Evolutionary conservation across 2,888 invertebrate species (phyloP), one percentile per base, ranked within the genome.

Genomic region (Diarsia rubi): DNA sequence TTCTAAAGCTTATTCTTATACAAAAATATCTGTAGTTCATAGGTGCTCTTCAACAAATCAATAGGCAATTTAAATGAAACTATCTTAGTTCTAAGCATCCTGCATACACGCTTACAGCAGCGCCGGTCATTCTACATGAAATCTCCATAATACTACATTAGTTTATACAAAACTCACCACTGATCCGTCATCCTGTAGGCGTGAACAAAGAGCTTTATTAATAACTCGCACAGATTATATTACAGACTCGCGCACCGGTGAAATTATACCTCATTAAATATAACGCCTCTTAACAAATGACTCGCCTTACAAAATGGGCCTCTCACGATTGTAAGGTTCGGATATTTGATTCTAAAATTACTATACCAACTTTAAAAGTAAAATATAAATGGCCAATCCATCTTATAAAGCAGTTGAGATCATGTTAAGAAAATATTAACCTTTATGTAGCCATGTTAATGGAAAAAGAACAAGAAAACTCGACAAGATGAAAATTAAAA

Each of bases 161-260:
- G 66, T 79, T 78, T 81, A 86, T 87, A 90, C 88, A 86, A 93
- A 95, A 95, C 96, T 95, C 91, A 97, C 97, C 96, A 96, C 94
- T 87, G 96, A 96, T 94, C 96, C 97, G 89, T 97, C 96, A 91
- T 96, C 95, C 97, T 97, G 92, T 78, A 85, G 88, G 95, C 95
- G 92, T 93, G 91, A 93, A 95, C 93, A 95, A 92, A 94, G 92
- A 94, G 90, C 88, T 91, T 92, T 93, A 87, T 87, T 88, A 88
- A 87, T 87, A 88, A 84, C 79, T 67, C 67, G 78, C 74, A 78
- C 91, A 91, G 91, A 92, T 91, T 86, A 87, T 87, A 85, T 87
- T 86, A 88, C 86, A 86, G 85, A 86, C 88, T 68, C 73, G 21
- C 47, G 75, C 57, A 73, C 75, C 71, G 71, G 72, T 76, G 75